Evolutionary conservation across 2,888 invertebrate genomes (phyloP).

Genomic region (Platynereis dumerilii): DNA sequence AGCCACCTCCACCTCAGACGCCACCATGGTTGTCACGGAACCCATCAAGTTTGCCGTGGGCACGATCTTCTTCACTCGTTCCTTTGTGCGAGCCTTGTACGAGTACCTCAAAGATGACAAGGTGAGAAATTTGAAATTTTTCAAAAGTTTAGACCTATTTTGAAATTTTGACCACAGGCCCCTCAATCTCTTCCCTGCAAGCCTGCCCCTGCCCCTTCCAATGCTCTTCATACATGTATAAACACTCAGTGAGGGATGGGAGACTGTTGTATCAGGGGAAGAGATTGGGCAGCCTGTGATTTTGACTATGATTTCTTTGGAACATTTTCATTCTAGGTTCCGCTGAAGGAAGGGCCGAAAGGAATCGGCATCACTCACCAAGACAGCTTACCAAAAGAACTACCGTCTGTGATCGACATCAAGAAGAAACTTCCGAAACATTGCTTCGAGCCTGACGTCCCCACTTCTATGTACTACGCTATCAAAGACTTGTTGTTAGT

Average conservation of each 20-base stretch:
- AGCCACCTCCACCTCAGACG: too few species aligned
- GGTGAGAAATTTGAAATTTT: too few species aligned
- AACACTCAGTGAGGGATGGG: too few species aligned
- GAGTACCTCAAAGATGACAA: slow-evolving; percentile 22
- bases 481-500: slow-evolving; percentile 47
- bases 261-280: too few species aligned
- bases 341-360: not conserved
- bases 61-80: slow-evolving; percentile 28
- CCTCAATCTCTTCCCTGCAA: too few species aligned
- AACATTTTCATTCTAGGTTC: not conserved
- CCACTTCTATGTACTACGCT: slow-evolving; percentile 50
- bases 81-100: slow-evolving; percentile 23
- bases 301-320: too few species aligned
- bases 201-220: too few species aligned
- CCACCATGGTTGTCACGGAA: slow-evolving; percentile 32
- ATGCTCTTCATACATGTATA: too few species aligned
- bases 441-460: slow-evolving; percentile 48
- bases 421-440: slow-evolving; percentile 48
- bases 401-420: slow-evolving; percentile 53
- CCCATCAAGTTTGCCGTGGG: slow-evolving; percentile 34
- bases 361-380: slow-evolving; percentile 9
- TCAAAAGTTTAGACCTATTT: not conserved
- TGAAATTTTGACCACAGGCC: not conserved
- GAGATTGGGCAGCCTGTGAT: too few species aligned
- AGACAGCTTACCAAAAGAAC: slow-evolving; percentile 34